These are phyloP conservation scores for Coelopa pilipes DNA, from an alignment of 2,888 invertebrate genomes.

Conservation along the genomic window DNA sequence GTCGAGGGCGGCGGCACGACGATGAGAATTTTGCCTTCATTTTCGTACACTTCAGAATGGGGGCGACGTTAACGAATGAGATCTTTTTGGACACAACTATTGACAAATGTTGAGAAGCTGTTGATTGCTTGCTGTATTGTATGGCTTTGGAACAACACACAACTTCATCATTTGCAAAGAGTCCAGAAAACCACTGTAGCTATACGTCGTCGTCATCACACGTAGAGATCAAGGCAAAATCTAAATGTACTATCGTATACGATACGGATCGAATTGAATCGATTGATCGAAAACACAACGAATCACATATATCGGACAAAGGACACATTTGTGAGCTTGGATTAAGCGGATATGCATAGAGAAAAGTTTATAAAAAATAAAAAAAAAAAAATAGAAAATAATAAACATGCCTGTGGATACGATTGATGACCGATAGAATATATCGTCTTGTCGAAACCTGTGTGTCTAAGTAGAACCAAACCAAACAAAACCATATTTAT, in stretches of 20 bases:
- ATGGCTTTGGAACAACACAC: constrained; percentile 31
- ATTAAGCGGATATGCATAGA: constrained; percentile 49
- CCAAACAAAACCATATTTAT: constrained; percentile 4
- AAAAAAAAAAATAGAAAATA: neutral
- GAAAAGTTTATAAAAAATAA: constrained; percentile 12
- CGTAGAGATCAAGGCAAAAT: constrained; percentile 41
- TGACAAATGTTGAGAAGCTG: constrained; percentile 48
- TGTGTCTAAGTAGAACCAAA: constrained; percentile 24
- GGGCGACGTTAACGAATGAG: constrained; percentile 31
- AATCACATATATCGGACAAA: constrained; percentile 44
- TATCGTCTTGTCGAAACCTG: constrained; percentile 23
- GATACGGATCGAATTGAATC: neutral
- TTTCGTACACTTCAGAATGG: constrained; percentile 21
- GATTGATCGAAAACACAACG: constrained; percentile 1
- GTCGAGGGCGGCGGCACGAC: constrained; percentile 21
- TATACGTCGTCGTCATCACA: constrained; percentile 44
- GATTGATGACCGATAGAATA: constrained; percentile 13
- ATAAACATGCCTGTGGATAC: constrained; percentile 29
- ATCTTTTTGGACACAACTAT: constrained; percentile 31
- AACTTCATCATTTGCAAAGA: constrained; percentile 47
- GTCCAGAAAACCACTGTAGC: constrained; percentile 40
- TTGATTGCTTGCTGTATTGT: constrained; percentile 32
- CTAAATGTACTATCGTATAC: neutral
- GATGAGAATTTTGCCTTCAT: constrained; percentile 28
- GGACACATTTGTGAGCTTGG: constrained; percentile 51